Evolutionary conservation across 2,113 vertebrate species (phyloP).

Genomic region (Helogale parvula): DNA sequence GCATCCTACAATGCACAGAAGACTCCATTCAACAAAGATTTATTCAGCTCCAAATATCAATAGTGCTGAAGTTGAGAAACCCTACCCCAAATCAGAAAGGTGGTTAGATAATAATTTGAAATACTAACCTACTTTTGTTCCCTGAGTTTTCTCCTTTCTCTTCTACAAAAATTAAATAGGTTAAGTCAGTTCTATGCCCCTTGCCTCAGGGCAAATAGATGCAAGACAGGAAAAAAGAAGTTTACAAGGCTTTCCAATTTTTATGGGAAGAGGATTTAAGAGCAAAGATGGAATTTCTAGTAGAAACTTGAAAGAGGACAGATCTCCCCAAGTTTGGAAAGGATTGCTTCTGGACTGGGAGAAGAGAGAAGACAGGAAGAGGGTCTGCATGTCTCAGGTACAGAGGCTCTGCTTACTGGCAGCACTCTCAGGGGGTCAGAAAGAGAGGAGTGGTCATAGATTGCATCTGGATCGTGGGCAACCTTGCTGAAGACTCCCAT

Average conservation of each 20-base stretch:
- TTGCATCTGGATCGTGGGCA: neutral
- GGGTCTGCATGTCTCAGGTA: neutral
- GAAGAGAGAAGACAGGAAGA: neutral
- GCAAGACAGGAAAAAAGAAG: neutral
- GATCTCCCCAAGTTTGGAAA: neutral
- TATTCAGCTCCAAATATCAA: neutral
- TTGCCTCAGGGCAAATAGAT: neutral
- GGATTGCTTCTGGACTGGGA: neutral
- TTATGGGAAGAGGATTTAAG: neutral
- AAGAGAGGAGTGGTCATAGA: neutral
- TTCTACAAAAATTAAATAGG: conserved; percentile 16
- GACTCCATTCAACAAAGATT: neutral
- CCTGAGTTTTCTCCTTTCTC: conserved; percentile 9
- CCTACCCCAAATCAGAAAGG: neutral
- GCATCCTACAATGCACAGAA: neutral
- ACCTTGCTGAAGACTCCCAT: neutral
- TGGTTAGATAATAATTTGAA: conserved; percentile 30
- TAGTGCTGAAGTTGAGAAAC: neutral
- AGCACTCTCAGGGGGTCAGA: neutral
- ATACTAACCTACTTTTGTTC: conserved; percentile 25
- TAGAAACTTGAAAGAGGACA: conserved; percentile 18
- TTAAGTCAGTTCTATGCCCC: neutral
- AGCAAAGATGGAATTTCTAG: neutral
- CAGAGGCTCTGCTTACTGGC: neutral
- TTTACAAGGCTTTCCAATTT: neutral